Evolutionary conservation across 1,140 invertebrate genomes (phyloP), one percentile per base, ranked within the genome.

Genomic region (Pseudomyrmex pallidus): DNA sequence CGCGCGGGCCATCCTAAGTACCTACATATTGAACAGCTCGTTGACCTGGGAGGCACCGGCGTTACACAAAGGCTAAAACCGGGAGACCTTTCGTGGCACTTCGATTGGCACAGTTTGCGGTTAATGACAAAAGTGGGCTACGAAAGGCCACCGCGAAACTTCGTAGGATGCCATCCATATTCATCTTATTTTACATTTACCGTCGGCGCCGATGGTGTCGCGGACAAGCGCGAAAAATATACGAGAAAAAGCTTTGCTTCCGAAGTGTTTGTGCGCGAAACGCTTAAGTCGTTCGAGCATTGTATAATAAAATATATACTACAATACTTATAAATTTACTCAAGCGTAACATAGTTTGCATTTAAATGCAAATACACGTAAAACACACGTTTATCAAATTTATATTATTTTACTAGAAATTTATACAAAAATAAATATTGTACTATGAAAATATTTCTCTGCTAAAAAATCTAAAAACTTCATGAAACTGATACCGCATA

Each of bases 1-100:
- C 20, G 76, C 44, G 10, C n/a, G 61, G 4, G 5, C 35, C 35
- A 35, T 35, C 20, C 25, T 72, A 72, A 70, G 22, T 72, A 56
- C n/a, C 12, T 80, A 72, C 76, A 80, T 80, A 80, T 80, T 72
- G 54, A 59, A 59, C 76, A 80, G 76, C 76, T 80, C 66, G 76
- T 80, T 80, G 76, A 80, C 76, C 76, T 46, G 54, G 72, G 35
- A 35, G 35, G 76, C 66, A 80, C 48, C 76, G 20, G 20, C 15
- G n/a, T 59, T 72, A 61, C 50, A 70, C 54, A 80, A 80, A 80
- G 66, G 54, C 66, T 80, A 35, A 35, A 80, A 72, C 54, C 72
- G 59, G 22, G 68, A 80, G 35, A 80, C 76, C 54, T 80, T 80
- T 72, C 66, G 22, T n/a, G 74, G 74, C 64, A 78, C 66, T 80